Conservation (phyloP, 2,797 vertebrate species). For the Lepus oiostolus region DNA sequence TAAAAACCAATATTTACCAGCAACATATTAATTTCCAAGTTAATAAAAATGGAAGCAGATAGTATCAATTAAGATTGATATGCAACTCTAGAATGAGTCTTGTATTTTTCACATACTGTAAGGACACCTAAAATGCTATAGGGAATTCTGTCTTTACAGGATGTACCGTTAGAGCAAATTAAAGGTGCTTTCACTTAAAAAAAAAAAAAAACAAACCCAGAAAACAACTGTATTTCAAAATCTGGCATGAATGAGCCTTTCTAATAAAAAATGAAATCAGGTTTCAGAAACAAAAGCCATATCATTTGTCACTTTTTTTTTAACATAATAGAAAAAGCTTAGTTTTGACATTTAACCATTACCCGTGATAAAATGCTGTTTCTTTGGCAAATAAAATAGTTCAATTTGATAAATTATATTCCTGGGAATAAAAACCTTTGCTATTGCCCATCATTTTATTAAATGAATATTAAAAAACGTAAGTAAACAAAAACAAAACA, state of each 20-base stretch:
- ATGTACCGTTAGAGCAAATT: slow-evolving; percentile 83
- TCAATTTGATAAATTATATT: slow-evolving; percentile 81
- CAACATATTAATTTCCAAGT: slow-evolving; percentile 83
- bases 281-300: slow-evolving; percentile 74
- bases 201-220: not conserved
- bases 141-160: slow-evolving; percentile 75
- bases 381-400: slow-evolving; percentile 83
- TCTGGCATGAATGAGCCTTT: slow-evolving; percentile 69
- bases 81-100: slow-evolving; percentile 84
- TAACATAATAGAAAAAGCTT: slow-evolving; percentile 54
- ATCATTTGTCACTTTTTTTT: not conserved
- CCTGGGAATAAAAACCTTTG: slow-evolving; percentile 76
- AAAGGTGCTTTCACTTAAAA: slow-evolving; percentile 84
- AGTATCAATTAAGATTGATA: slow-evolving; percentile 80
- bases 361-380: slow-evolving; percentile 76
- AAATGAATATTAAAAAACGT: slow-evolving; percentile 71
- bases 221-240: slow-evolving; percentile 64
- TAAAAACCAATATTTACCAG: slow-evolving; percentile 84
- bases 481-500: slow-evolving; percentile 57
- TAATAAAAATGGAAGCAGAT: slow-evolving; percentile 86
- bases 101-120: slow-evolving; percentile 81
- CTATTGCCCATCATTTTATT: slow-evolving; percentile 66
- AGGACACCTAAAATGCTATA: slow-evolving; percentile 71
- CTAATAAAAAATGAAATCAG: slow-evolving; percentile 74
- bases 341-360: slow-evolving; percentile 73